A percentile compares a stretch with the other conserved stretches of the same genome.
phyloP scores from a whole-genome alignment of 2,797 vertebrate genomes.

The Varecia variegata region DNA sequence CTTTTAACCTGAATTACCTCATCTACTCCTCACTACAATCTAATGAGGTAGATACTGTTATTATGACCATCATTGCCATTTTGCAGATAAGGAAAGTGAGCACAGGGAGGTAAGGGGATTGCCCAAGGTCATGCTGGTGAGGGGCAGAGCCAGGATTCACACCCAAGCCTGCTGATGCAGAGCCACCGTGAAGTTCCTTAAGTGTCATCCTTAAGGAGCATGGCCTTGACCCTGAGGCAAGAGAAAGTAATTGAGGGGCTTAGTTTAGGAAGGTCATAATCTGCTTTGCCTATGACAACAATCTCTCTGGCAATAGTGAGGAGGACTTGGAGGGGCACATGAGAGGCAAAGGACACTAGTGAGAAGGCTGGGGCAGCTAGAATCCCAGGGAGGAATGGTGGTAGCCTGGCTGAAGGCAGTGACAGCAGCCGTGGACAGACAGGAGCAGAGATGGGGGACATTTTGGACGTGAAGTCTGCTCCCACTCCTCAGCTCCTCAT shows the following conservation, averaged over 20 bases:
- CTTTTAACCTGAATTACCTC: background rate
- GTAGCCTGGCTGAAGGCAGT: background rate
- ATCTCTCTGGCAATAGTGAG: background rate
- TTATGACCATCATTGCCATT: background rate
- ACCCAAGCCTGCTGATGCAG: background rate
- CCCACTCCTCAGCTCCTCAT: background rate
- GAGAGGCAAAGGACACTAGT: background rate
- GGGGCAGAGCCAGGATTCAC: background rate
- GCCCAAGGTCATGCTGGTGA: background rate
- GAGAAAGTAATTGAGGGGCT: conserved; percentile 23
- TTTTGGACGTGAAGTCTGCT: background rate
- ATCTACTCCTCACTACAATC: background rate
- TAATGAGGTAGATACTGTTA: background rate
- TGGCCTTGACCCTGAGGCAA: background rate
- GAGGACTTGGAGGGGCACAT: background rate
- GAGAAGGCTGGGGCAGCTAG: background rate
- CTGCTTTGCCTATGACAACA: conserved; percentile 3
- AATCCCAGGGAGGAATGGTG: background rate
- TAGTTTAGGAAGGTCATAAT: background rate
- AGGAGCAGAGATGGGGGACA: background rate
- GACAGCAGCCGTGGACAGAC: background rate
- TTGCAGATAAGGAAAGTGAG: conserved; percentile 32
- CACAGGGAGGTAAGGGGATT: background rate
- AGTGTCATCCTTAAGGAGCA: background rate
- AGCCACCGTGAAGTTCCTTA: background rate